phyloP scores from a whole-genome alignment of 2,113 vertebrate genomes.

The Cervus canadensis region DNA sequence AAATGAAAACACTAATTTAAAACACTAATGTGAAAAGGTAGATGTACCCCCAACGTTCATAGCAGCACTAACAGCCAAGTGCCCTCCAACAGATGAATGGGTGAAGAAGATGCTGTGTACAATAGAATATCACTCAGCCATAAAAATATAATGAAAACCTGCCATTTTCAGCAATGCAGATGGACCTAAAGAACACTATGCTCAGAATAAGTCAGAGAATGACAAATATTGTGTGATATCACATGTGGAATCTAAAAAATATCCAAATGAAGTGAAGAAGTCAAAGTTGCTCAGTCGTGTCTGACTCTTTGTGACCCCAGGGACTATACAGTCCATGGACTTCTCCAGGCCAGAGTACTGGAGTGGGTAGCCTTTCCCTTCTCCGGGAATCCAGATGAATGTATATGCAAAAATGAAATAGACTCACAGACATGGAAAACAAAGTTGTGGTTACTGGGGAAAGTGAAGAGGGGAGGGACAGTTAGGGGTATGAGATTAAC shows the following conservation, averaged over 20 bases:
- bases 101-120: neutral
- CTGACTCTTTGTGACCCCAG: fast-evolving
- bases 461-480: neutral
- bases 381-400: neutral
- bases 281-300: neutral
- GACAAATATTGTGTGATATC: neutral
- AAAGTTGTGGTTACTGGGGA: neutral
- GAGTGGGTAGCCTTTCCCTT: neutral
- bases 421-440: neutral
- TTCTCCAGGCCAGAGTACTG: neutral
- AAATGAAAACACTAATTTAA: neutral
- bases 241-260: neutral
- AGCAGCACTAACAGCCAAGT: neutral
- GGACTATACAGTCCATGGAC: neutral
- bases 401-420: neutral
- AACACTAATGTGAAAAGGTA: neutral
- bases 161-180: neutral
- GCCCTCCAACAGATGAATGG: neutral
- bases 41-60: fast-evolving
- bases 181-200: neutral
- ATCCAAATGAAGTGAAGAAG: neutral
- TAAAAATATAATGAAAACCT: neutral
- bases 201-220: neutral
- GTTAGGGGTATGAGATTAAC: neutral
- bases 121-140: neutral